Conservation (phyloP, 2,113 vertebrate species). For the Carassius carassius region DNA sequence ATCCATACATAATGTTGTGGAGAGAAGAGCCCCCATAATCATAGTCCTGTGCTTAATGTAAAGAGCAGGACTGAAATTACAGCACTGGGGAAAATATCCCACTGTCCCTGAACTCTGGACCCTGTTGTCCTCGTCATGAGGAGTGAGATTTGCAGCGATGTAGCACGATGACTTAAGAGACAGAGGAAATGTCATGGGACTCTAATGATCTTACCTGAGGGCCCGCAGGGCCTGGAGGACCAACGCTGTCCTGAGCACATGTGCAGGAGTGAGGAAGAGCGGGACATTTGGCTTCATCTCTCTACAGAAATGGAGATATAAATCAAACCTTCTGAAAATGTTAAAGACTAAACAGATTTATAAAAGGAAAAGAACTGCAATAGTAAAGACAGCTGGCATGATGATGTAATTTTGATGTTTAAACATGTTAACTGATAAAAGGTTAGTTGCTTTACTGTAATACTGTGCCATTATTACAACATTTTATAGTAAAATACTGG, state of each 20-base stretch:
- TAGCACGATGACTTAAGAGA: slow-evolving; percentile 46
- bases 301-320: slow-evolving; percentile 71
- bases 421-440: not conserved
- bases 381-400: not conserved
- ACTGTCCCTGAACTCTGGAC: slow-evolving; percentile 49
- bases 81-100: slow-evolving; percentile 30
- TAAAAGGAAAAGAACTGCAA: not conserved
- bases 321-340: not conserved
- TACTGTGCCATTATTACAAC: not conserved
- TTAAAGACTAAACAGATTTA: not conserved
- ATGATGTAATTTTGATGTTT: not conserved
- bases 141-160: slow-evolving; percentile 31
- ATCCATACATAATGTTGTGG: slow-evolving; percentile 45
- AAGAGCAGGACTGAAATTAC: slow-evolving; percentile 45
- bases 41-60: slow-evolving; percentile 44
- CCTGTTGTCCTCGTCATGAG: slow-evolving; percentile 45
- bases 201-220: slow-evolving; percentile 83
- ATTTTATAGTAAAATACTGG: not conserved
- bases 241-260: slow-evolving; percentile 93
- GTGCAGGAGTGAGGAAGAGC: slow-evolving; percentile 95
- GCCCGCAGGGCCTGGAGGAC: slow-evolving; percentile 91
- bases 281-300: slow-evolving; percentile 96
- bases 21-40: slow-evolving; percentile 48
- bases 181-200: slow-evolving; percentile 14
- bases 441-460: not conserved